These are phyloP conservation scores for Acanthurus leucopareius DNA, from an alignment of 2,797 vertebrate genomes.

Conservation along the genomic window DNA sequence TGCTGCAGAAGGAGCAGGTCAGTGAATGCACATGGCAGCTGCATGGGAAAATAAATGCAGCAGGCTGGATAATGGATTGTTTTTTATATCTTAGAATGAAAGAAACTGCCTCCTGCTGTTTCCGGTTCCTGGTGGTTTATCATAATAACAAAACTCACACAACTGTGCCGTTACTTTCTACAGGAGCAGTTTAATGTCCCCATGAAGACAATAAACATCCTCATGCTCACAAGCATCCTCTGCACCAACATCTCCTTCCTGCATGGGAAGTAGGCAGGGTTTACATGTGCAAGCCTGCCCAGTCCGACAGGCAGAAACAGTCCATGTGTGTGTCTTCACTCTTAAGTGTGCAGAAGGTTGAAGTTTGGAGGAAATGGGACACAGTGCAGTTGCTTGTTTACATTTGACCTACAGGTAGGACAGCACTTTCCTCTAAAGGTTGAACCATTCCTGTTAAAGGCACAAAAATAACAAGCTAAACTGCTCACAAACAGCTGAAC, in stretches of 20 bases:
- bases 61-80: neutral
- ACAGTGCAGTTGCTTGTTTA: neutral
- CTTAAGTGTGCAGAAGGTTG: neutral
- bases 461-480: slow-evolving; percentile 6
- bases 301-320: slow-evolving; percentile 3
- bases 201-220: slow-evolving; percentile 22
- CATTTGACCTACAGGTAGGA: neutral
- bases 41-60: neutral
- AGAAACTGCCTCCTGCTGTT: slow-evolving; percentile 1
- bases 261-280: slow-evolving; percentile 3
- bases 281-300: slow-evolving; percentile 43
- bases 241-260: slow-evolving; percentile 25
- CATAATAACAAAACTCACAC: slow-evolving; percentile 9
- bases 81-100: neutral
- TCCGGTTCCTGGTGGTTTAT: slow-evolving; percentile 12
- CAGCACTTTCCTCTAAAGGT: neutral
- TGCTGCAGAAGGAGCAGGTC: slow-evolving; percentile 1
- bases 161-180: neutral
- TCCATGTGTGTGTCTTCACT: slow-evolving; percentile 25
- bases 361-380: neutral
- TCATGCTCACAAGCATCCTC: neutral
- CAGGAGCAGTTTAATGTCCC: slow-evolving; percentile 15
- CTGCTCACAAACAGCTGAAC: slow-evolving; percentile 15
- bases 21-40: slow-evolving; percentile 3
- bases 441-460: neutral